phyloP scores from a whole-genome alignment of 2,797 vertebrate genomes.

The Gymnopithys bicolor region DNA sequence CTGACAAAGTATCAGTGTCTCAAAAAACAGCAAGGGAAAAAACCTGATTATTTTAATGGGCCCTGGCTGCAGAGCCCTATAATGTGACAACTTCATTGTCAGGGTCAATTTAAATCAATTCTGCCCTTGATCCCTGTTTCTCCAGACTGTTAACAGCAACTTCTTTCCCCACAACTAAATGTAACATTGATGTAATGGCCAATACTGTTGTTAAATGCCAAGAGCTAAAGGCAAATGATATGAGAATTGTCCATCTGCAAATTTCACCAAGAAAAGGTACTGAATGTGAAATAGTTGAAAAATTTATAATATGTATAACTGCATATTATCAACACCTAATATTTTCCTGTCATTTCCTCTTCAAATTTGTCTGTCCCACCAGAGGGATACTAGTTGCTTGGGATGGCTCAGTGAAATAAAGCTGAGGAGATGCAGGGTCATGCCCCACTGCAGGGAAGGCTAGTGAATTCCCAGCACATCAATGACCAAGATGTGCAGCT shows the following conservation, averaged over 20 bases:
- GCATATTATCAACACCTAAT: not conserved
- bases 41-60: not conserved
- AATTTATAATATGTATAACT: not conserved
- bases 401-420: not conserved
- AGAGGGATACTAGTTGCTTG: not conserved
- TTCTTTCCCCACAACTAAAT: not conserved
- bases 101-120: constrained; percentile 44
- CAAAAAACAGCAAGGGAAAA: constrained; percentile 26
- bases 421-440: not conserved
- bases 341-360: not conserved
- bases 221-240: not conserved
- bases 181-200: not conserved
- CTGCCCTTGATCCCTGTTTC: not conserved
- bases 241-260: not conserved
- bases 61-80: not conserved
- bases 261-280: not conserved
- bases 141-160: not conserved
- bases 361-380: not conserved
- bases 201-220: not conserved
- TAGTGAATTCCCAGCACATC: not conserved
- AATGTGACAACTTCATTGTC: not conserved
- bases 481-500: not conserved
- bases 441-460: accelerated
- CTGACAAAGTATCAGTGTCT: constrained; percentile 2
- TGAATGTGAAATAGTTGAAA: not conserved